These are phyloP conservation scores for Galagoides demidoff DNA, from an alignment of 2,797 vertebrate species.

Conservation along the genomic window DNA sequence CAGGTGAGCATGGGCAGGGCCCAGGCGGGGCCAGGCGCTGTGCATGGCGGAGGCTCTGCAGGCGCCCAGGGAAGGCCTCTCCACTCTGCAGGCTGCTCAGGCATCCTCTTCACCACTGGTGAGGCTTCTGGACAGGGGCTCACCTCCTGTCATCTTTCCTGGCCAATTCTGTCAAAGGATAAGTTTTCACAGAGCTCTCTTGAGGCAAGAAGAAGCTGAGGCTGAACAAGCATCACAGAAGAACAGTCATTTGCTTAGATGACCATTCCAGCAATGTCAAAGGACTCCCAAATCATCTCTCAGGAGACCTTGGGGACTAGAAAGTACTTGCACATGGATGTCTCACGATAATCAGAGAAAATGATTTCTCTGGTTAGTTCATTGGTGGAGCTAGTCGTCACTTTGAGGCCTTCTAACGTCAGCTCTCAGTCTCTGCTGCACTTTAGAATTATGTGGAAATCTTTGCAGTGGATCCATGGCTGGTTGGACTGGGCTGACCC, in stretches of 20 bases:
- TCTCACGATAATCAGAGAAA: background rate
- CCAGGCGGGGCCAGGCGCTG: too few species aligned
- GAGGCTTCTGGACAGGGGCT: background rate
- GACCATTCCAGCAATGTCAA: background rate
- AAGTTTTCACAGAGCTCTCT: background rate
- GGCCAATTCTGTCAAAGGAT: background rate
- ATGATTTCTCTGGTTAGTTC: background rate
- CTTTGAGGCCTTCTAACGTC: background rate
- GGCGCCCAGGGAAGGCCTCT: background rate
- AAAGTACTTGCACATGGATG: background rate
- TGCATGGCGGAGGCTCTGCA: too few species aligned
- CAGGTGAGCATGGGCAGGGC: background rate
- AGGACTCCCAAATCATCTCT: too few species aligned
- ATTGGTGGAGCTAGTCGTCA: background rate
- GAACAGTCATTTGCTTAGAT: too few species aligned
- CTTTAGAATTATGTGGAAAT: background rate
- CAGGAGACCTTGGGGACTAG: too few species aligned
- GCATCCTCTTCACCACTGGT: background rate
- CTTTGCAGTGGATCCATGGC: background rate
- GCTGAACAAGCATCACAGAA: background rate
- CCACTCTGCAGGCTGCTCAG: too few species aligned
- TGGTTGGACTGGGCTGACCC: background rate
- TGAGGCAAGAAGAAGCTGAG: background rate
- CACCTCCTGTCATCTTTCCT: background rate
- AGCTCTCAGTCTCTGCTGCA: background rate